These are phyloP conservation scores for Hiodon tergisus DNA, from an alignment of 2,113 vertebrate species.

Conservation along the genomic window DNA sequence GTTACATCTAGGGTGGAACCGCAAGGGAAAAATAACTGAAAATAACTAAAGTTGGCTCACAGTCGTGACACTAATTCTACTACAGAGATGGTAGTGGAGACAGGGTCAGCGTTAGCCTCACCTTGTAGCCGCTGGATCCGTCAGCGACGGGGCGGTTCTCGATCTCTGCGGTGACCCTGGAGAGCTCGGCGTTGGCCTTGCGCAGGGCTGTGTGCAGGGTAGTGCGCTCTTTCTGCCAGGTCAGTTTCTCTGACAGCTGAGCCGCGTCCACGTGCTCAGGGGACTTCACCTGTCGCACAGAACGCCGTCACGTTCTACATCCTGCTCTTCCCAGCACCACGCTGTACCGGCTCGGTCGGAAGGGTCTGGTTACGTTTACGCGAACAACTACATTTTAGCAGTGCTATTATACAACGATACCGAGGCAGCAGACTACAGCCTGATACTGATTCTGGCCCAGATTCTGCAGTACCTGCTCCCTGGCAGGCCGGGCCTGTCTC, in stretches of 20 bases:
- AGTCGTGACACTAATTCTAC: not conserved
- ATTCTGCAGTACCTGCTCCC: constrained; percentile 31
- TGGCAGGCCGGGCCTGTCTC: constrained; percentile 16
- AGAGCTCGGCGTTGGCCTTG: constrained; percentile 55
- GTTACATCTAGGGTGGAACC: too few species aligned
- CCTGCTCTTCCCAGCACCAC: too few species aligned
- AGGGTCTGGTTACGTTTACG: not conserved
- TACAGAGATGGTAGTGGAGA: not conserved
- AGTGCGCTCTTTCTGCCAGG: constrained; percentile 53
- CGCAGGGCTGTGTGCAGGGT: constrained; percentile 36
- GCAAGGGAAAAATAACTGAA: not conserved
- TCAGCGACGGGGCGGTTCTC: constrained; percentile 62
- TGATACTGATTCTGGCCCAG: not conserved
- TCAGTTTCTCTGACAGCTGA: constrained; percentile 47
- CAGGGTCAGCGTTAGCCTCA: constrained; percentile 38
- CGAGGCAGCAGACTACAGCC: not conserved
- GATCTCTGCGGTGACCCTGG: constrained; percentile 42
- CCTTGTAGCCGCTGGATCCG: constrained; percentile 57
- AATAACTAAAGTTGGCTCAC: not conserved
- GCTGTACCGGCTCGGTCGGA: too few species aligned
- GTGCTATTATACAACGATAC: not conserved
- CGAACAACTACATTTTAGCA: not conserved
- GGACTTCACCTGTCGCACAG: constrained; percentile 18
- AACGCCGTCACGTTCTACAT: too few species aligned
- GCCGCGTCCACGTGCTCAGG: constrained; percentile 23